Percentiles rank a stretch among this genome's conserved stretches.
These are phyloP conservation scores for Corvus cornix DNA, from an alignment of 2,113 vertebrate genomes.

Conservation along the genomic window DNA sequence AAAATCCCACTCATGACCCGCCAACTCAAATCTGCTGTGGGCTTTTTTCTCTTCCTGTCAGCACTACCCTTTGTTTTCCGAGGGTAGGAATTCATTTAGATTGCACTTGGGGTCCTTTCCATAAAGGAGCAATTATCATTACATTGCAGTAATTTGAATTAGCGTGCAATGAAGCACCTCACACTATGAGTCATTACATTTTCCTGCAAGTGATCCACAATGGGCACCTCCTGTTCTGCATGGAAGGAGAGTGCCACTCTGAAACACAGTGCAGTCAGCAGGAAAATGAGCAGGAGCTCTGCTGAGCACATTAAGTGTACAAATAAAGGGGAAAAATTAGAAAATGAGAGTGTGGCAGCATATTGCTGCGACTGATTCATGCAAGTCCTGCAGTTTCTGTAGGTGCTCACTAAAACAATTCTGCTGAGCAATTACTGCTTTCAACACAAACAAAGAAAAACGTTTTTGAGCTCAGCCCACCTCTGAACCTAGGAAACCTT, in stretches of 20 bases:
- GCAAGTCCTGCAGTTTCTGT: slow-evolving; percentile 20
- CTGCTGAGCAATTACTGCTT: not conserved
- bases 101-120: not conserved
- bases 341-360: not conserved
- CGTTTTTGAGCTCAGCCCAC: not conserved
- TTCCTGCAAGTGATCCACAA: not conserved
- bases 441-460: not conserved
- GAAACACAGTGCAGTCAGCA: slow-evolving; percentile 28
- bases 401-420: not conserved
- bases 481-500: not conserved
- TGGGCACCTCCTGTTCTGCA: not conserved
- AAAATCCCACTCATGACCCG: not conserved
- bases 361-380: not conserved
- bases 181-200: slow-evolving; percentile 31
- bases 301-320: not conserved
- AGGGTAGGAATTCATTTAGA: not conserved
- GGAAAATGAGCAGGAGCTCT: not conserved
- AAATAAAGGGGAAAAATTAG: slow-evolving; percentile 4
- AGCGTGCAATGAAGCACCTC: not conserved
- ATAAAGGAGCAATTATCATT: slow-evolving; percentile 39
- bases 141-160: slow-evolving; percentile 28
- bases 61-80: not conserved
- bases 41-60: not conserved
- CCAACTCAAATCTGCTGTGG: not conserved
- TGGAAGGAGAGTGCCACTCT: not conserved